Evolutionary conservation across 2,113 vertebrate species (phyloP), one percentile per base, ranked within the genome.

Genomic region (Chaetodon auriga): DNA sequence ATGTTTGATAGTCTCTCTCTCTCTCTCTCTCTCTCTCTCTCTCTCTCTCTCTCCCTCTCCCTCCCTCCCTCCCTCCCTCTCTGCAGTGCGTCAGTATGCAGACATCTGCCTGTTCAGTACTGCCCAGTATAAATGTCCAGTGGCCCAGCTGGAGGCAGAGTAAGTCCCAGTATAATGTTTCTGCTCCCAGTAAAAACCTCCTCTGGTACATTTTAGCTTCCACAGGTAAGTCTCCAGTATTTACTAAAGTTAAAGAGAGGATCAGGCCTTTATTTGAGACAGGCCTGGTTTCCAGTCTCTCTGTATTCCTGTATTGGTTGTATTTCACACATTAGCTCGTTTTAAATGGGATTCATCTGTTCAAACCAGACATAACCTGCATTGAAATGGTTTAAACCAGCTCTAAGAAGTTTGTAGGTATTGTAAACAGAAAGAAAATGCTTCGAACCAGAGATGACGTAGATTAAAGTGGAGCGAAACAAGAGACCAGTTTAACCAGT

Each of bases 41-140:
- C 38, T 41, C 38, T 41, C 38, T 41, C 38, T 41, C 38, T 41
- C 38, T 41, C 38, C 5, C 38, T 41, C 38, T 41, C 38, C 5
- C 38, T 41, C 38, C 5, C 38, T 18, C 8, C 13, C 1, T 8
- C 12, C 57, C 21, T 61, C 25, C 78, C 8, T 81, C 12, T 58
- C 57, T 36, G 10, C 95, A 97, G 97, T 97, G 90, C 96, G 97
- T 85, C 97, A 98, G 89, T 98, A 97, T 7, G 97, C 97, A 0
- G 97, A 98, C 91, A 98, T 98, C 93, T 98, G 97, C 87, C 96
- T 98, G 61, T 98, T 98, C 95, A 98, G 97, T 76, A 98, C 97
- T 0, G 97, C 97, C 7, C 97, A 98, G 94, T 98, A 98, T 83
- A 98, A 97, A 92, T 98, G 97, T 87, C 97, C 97, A 0, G 97